phyloP scores from a whole-genome alignment of 2,113 vertebrate species.

The Peromyscus polionotus region DNA sequence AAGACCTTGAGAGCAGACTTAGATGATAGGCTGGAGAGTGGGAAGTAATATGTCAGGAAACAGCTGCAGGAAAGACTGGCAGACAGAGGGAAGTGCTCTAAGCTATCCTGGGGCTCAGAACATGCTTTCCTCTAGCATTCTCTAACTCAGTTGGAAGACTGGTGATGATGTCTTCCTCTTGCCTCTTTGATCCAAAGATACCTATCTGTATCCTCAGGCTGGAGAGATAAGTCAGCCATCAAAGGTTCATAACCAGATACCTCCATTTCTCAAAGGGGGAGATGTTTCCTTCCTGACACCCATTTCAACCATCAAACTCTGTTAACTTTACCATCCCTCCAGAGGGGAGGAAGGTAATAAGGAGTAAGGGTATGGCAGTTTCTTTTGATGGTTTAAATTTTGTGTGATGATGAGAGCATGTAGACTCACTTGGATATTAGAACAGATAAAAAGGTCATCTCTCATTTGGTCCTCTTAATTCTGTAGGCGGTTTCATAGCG shows the following conservation, averaged over 20 bases:
- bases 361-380: neutral
- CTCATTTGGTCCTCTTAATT: neutral
- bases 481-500: neutral
- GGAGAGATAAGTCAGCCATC: neutral
- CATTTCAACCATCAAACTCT: neutral
- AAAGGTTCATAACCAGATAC: neutral
- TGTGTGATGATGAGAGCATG: neutral
- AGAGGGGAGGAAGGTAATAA: neutral
- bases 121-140: neutral
- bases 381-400: neutral
- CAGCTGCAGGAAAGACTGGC: neutral
- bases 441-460: neutral
- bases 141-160: neutral
- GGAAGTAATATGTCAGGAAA: neutral
- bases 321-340: neutral
- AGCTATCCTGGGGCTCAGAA: neutral
- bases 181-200: neutral
- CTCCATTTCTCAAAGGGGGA: neutral
- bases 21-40: neutral
- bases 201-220: neutral
- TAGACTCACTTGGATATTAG: neutral
- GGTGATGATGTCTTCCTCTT: neutral
- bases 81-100: neutral
- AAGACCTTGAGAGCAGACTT: neutral
- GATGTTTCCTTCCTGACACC: neutral